Percentiles rank a stretch among this genome's conserved stretches.
phyloP scores from a whole-genome alignment of 2,888 invertebrate genomes.

The Volucella zonaria region DNA sequence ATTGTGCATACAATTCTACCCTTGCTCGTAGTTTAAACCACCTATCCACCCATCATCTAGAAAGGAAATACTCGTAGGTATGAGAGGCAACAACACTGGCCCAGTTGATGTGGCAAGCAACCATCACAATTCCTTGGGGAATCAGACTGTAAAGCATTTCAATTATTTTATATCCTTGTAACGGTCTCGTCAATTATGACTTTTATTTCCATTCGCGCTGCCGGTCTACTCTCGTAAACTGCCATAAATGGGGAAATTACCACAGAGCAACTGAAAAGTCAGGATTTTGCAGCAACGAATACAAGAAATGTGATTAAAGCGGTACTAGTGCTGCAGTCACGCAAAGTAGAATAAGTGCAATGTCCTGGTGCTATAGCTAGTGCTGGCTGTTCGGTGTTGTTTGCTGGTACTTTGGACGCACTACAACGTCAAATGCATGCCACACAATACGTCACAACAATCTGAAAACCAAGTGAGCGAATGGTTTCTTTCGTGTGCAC shows the following conservation, averaged over 20 bases:
- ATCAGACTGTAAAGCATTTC: conserved; percentile 73
- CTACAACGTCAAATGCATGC: conserved; percentile 34
- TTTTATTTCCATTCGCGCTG: conserved; percentile 65
- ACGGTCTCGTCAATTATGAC: conserved; percentile 74
- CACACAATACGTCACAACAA: conserved; percentile 42
- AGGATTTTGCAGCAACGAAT: conserved; percentile 44
- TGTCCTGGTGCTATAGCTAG: conserved; percentile 56
- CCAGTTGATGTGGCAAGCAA: conserved; percentile 9
- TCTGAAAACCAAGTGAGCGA: conserved; percentile 36
- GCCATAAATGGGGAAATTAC: conserved; percentile 67
- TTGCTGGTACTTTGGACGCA: background rate
- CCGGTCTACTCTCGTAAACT: conserved; percentile 43
- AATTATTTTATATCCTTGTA: conserved; percentile 74
- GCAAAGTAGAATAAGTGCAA: conserved; percentile 71
- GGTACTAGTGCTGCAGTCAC: conserved; percentile 59
- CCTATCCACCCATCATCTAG: background rate
- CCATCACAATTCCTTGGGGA: conserved; percentile 65
- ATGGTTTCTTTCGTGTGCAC: conserved; percentile 57
- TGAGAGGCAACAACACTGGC: background rate
- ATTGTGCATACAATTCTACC: no score
- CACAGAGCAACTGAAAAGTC: conserved; percentile 51
- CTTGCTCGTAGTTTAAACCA: no score
- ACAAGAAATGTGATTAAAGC: conserved; percentile 62
- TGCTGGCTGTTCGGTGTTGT: background rate
- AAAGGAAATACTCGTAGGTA: background rate